These are phyloP conservation scores for Aix galericulata DNA, from an alignment of 2,113 vertebrate genomes.

Conservation along the genomic window DNA sequence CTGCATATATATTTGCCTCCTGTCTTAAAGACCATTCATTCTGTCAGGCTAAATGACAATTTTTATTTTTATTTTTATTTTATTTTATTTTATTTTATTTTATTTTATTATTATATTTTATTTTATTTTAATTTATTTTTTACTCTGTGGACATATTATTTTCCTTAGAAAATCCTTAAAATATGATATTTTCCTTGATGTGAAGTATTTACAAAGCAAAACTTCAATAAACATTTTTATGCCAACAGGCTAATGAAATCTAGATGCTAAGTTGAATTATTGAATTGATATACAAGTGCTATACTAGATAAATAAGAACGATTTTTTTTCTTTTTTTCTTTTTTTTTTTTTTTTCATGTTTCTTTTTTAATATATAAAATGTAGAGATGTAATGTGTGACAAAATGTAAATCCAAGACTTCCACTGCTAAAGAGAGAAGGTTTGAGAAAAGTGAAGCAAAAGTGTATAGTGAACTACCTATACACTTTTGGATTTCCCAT, in stretches of 20 bases:
- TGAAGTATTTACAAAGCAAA: not conserved
- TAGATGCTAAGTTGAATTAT: not conserved
- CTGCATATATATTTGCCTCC: not conserved
- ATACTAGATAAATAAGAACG: not conserved
- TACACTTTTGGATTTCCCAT: not conserved
- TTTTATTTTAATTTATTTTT: not conserved
- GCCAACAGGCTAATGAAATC: not conserved
- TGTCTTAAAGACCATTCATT: not conserved
- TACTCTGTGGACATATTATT: not conserved
- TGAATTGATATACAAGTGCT: not conserved
- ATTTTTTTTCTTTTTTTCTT: not conserved
- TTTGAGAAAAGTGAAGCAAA: not conserved
- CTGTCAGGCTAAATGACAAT: not conserved
- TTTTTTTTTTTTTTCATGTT: not conserved
- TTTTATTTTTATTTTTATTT: too few relatives aligned
- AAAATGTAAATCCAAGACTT: not conserved
- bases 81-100: not conserved
- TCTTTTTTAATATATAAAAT: not conserved
- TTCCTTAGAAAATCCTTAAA: not conserved
- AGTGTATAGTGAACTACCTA: too few relatives aligned
- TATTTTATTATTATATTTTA: too few relatives aligned
- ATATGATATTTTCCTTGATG: not conserved
- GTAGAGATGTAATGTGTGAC: not conserved
- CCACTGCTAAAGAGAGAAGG: not conserved
- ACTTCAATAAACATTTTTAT: not conserved